Percentiles rank a stretch among this genome's conserved stretches.
Conservation (phyloP, 2,888 invertebrate genomes). For the Caenorhabditis panamensis region DNA sequence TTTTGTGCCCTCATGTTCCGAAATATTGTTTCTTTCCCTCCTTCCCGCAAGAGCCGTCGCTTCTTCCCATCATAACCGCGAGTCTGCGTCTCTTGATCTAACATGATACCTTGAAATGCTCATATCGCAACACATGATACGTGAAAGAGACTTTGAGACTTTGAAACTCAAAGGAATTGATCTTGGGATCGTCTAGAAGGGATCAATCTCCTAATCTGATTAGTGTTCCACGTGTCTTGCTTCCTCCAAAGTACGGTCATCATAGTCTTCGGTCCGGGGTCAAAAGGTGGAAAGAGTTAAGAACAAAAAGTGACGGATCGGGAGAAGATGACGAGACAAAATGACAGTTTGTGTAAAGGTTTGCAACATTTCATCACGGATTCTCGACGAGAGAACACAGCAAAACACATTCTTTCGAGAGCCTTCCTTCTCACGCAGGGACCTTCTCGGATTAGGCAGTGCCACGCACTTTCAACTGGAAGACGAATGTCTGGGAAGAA, state of each 20-base stretch:
- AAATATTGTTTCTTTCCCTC: constrained; percentile 20
- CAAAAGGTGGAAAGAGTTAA: background rate
- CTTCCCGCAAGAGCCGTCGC: constrained; percentile 5
- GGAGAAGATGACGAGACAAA: constrained; percentile 27
- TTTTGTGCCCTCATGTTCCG: constrained; percentile 32
- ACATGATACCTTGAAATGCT: background rate
- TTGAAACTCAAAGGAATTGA: constrained; percentile 1
- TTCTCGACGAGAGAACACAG: constrained; percentile 17
- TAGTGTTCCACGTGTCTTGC: no score
- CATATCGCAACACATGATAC: constrained; percentile 44
- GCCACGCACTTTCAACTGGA: background rate
- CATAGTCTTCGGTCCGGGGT: constrained; percentile 9
- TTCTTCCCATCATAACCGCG: constrained; percentile 47
- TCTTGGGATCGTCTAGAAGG: background rate
- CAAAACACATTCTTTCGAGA: constrained; percentile 14
- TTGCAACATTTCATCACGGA: constrained; percentile 51
- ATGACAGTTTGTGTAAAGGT: constrained; percentile 52
- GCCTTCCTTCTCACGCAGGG: no score
- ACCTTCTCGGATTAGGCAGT: constrained; percentile 2
- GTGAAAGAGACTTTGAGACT: constrained; percentile 16
- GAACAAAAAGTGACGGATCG: constrained; percentile 52
- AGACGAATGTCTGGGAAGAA: constrained; percentile 23
- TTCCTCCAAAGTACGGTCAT: constrained; percentile 30
- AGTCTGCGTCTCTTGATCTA: constrained; percentile 26
- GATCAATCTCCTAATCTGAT: no score